Conservation (phyloP, 1,140 invertebrate genomes). For the Apocrypta bakeri region DNA sequence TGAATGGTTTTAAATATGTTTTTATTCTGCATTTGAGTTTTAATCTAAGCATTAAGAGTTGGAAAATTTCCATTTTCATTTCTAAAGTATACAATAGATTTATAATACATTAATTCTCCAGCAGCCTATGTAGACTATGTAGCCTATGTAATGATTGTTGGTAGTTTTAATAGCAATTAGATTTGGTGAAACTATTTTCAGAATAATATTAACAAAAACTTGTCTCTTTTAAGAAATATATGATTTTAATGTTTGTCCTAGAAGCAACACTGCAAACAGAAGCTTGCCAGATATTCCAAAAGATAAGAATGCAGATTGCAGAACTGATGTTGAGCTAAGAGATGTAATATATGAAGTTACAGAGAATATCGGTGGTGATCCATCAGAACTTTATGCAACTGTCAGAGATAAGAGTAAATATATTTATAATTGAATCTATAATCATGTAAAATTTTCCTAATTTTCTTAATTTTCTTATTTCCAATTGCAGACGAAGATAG, state of each 20-base stretch:
- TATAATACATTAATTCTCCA: too few species aligned
- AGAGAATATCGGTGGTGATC: conserved; percentile 73
- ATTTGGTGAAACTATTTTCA: not conserved
- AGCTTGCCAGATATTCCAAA: conserved; percentile 81
- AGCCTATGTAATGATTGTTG: too few species aligned
- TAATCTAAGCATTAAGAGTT: too few species aligned
- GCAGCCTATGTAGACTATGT: too few species aligned
- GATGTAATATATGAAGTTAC: conserved; percentile 73
- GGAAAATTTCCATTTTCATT: too few species aligned
- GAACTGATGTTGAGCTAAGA: conserved; percentile 63
- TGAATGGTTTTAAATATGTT: conserved; percentile 23
- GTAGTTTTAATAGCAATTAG: conserved; percentile 18
- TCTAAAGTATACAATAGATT: too few species aligned
- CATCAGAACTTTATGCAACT: conserved; percentile 81
- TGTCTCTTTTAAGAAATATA: not conserved
- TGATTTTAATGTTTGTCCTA: conserved; percentile 53
- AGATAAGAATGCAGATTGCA: conserved; percentile 65
- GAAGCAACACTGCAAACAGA: conserved; percentile 75
- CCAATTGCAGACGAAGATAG: conserved; percentile 60
- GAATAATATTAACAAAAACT: not conserved
- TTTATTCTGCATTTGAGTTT: not conserved
- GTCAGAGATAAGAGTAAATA: conserved; percentile 76
- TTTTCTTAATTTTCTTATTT: not conserved
- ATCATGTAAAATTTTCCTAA: not conserved
- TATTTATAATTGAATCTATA: conserved; percentile 32